phyloP scores from a whole-genome alignment of 2,888 invertebrate species.

The Sarcophaga subvicina region DNA sequence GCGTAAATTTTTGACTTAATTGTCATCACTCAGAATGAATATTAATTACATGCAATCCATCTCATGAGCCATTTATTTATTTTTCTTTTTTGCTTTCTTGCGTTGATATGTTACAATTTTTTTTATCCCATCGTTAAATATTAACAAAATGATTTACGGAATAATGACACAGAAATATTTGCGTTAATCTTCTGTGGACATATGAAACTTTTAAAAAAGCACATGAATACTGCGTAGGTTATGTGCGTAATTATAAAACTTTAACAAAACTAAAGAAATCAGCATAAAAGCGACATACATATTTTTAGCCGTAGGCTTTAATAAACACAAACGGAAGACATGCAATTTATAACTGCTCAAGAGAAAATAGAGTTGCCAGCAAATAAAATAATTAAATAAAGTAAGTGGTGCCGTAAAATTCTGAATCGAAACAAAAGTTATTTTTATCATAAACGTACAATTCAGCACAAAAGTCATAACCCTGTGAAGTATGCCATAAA shows the following conservation, averaged over 20 bases:
- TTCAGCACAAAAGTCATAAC: no score
- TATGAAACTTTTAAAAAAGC: background rate
- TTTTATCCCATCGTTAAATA: no score
- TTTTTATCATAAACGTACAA: no score
- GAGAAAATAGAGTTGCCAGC: background rate
- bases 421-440: no score
- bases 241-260: background rate
- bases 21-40: conserved; percentile 59
- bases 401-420: no score
- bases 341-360: conserved; percentile 19
- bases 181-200: conserved; percentile 57
- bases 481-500: no score
- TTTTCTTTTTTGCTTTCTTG: no score
- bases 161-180: conserved; percentile 61
- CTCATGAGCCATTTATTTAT: no score
- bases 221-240: background rate
- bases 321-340: conserved; percentile 50
- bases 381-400: no score
- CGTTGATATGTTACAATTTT: no score
- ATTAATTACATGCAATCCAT: conserved; percentile 49
- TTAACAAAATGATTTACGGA: conserved; percentile 60
- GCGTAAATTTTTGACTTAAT: background rate
- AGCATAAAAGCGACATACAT: conserved; percentile 45
- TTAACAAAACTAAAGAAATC: conserved; percentile 52
- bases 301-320: conserved; percentile 53